These are phyloP conservation scores for Encarsia formosa DNA, from an alignment of 2,888 invertebrate genomes.

Conservation along the genomic window DNA sequence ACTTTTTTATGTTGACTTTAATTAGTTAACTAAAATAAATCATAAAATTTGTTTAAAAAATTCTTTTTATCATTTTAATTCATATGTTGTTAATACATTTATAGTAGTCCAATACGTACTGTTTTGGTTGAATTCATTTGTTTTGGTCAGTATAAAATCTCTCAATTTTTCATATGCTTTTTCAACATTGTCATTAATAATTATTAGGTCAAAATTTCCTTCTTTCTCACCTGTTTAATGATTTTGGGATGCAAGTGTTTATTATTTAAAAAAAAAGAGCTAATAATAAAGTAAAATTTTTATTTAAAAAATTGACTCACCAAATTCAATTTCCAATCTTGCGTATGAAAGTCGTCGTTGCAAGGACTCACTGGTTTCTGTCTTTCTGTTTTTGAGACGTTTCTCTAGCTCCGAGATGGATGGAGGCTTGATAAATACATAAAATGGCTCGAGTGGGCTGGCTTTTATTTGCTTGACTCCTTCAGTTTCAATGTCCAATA, in stretches of 20 bases:
- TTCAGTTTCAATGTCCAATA: conserved; percentile 92
- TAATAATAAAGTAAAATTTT: background rate
- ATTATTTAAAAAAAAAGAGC: conserved; percentile 1
- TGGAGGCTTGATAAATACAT: conserved; percentile 92
- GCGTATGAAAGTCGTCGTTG: conserved; percentile 74
- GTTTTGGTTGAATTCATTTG: conserved; percentile 54
- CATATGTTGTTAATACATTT: background rate
- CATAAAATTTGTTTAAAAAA: conserved; percentile 8
- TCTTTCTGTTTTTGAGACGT: conserved; percentile 72
- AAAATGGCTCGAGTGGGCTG: conserved; percentile 75
- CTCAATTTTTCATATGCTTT: conserved; percentile 73
- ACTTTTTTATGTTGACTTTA: background rate
- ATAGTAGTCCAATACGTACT: conserved; percentile 26
- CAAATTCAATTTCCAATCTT: conserved; percentile 77
- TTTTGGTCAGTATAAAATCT: conserved; percentile 64
- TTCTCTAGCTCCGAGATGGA: conserved; percentile 72
- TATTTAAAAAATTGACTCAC: conserved; percentile 50
- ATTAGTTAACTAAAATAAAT: conserved; percentile 3
- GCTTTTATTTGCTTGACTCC: conserved; percentile 87
- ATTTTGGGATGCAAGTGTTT: conserved; percentile 1
- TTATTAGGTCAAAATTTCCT: conserved; percentile 78
- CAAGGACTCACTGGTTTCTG: conserved; percentile 86
- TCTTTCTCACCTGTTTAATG: conserved; percentile 58
- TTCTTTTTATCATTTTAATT: background rate
- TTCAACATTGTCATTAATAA: conserved; percentile 79